phyloP scores from a whole-genome alignment of 2,888 invertebrate species.

The Adineta ricciae region DNA sequence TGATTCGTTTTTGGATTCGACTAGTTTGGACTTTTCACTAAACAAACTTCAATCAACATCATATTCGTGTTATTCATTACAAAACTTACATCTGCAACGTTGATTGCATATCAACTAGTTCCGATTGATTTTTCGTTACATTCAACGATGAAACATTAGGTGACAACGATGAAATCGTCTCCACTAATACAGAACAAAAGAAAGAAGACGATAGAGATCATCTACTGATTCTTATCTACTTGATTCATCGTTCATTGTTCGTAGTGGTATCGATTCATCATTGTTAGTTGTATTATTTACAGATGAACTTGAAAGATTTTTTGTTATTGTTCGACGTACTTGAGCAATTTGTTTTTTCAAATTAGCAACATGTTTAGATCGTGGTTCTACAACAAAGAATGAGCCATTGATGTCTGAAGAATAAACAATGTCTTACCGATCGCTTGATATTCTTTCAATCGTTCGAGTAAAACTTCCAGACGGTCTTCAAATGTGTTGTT shows the following conservation, averaged over 20 bases:
- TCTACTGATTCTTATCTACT: background rate
- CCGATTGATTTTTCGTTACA: background rate
- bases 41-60: background rate
- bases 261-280: background rate
- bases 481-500: conserved; percentile 6
- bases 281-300: background rate
- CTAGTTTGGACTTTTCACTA: background rate
- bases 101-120: background rate
- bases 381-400: background rate
- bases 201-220: too few species aligned
- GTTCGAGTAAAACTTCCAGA: background rate
- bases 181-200: background rate
- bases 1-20: background rate
- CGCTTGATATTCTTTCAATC: background rate
- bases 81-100: background rate
- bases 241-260: background rate
- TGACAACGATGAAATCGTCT: background rate
- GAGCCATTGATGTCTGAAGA: background rate
- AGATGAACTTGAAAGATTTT: background rate
- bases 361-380: conserved; percentile 15
- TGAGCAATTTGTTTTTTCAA: conserved; percentile 6
- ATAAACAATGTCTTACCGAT: background rate
- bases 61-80: too few species aligned
- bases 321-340: conserved; percentile 5
- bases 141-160: conserved; percentile 11